Evolutionary conservation across 2,888 invertebrate genomes (phyloP).

Genomic region (Scrobipalpa costella): DNA sequence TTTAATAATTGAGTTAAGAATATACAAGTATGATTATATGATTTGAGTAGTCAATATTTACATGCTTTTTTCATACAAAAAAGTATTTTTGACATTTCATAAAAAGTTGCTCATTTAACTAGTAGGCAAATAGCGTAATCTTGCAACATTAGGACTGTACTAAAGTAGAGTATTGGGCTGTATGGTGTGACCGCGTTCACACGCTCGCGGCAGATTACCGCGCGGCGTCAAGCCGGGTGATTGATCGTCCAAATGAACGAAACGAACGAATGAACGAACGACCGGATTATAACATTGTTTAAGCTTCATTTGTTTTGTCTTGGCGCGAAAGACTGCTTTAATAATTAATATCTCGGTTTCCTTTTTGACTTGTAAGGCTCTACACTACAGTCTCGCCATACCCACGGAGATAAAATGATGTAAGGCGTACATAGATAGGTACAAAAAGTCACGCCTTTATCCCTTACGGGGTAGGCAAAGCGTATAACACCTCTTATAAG

Average conservation of each 20-base stretch:
- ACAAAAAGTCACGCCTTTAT: no score
- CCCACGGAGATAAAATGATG: slow-evolving; percentile 15
- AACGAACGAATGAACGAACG: slow-evolving; percentile 50
- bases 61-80: no score
- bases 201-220: slow-evolving; percentile 67
- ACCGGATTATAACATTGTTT: slow-evolving; percentile 65
- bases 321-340: slow-evolving; percentile 9
- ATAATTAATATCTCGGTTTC: slow-evolving; percentile 5
- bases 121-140: no score
- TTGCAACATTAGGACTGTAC: slow-evolving; percentile 61
- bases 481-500: no score
- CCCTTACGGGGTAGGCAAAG: no score
- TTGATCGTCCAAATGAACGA: slow-evolving; percentile 67
- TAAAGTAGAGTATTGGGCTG: slow-evolving; percentile 60
- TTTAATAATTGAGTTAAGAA: no score
- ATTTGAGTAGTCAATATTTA: no score
- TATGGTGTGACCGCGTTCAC: slow-evolving; percentile 71
- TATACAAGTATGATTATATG: no score
- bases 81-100: no score
- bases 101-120: no score
- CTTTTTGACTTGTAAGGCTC: background rate
- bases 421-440: no score
- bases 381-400: background rate
- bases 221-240: slow-evolving; percentile 65
- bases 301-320: slow-evolving; percentile 41